These are phyloP conservation scores for Eulemur macaco DNA, from an alignment of 2,113 vertebrate genomes.

Conservation along the genomic window DNA sequence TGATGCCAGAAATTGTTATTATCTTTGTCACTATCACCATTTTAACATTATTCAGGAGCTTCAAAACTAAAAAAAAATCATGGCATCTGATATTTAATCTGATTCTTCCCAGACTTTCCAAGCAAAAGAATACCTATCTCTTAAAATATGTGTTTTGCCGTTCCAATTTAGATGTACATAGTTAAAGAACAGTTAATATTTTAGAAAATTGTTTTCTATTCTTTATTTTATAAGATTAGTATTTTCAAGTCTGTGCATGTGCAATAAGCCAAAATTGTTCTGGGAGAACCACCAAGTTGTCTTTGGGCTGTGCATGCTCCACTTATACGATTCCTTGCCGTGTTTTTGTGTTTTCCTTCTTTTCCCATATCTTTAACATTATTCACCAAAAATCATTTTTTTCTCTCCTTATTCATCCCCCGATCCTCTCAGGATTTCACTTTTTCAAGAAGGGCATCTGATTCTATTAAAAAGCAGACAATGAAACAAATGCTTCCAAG, in stretches of 20 bases:
- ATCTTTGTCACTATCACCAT: background rate
- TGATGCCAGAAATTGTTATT: background rate
- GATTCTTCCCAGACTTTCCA: background rate
- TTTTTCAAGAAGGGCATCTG: conserved; percentile 71
- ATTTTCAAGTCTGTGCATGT: background rate
- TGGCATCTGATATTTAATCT: conserved; percentile 7
- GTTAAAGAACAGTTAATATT: background rate
- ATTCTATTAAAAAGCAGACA: conserved; percentile 78
- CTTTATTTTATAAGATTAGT: background rate
- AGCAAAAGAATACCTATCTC: background rate
- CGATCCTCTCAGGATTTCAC: conserved; percentile 67
- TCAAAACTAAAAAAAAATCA: background rate
- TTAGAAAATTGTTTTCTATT: conserved; percentile 3
- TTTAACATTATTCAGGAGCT: background rate
- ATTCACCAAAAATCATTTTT: conserved; percentile 48
- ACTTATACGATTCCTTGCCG: background rate
- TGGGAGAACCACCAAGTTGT: background rate
- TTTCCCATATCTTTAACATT: conserved; percentile 53
- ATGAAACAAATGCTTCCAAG: conserved; percentile 71
- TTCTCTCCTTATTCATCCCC: conserved; percentile 50
- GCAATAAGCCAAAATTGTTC: background rate
- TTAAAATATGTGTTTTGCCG: background rate
- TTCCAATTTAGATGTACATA: background rate
- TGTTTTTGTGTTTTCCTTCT: conserved; percentile 56
- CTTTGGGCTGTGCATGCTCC: background rate